Conservation (phyloP, 2,113 vertebrate genomes). For the Callochromis pleurospilus region DNA sequence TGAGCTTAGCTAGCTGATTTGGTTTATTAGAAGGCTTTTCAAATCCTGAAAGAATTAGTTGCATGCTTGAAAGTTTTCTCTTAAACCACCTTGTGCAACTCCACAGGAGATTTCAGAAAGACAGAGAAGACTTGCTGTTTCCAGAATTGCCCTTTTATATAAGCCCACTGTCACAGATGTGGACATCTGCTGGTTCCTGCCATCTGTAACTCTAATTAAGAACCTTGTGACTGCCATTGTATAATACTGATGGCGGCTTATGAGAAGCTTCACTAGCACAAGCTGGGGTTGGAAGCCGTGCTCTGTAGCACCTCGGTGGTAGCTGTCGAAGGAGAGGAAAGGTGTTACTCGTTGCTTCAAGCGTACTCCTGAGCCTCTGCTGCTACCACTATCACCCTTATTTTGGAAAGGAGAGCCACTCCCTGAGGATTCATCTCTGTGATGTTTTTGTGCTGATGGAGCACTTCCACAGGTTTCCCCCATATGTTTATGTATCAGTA, state of each 20-base stretch:
- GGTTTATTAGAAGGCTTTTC: background rate
- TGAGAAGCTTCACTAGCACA: background rate
- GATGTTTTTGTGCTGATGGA: slow-evolving; percentile 35
- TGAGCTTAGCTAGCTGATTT: background rate
- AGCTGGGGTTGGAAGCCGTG: background rate
- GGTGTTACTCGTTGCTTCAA: slow-evolving; percentile 24
- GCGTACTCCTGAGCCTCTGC: background rate
- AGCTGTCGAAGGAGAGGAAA: slow-evolving; percentile 11
- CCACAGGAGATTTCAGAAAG: background rate
- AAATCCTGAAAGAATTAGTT: background rate
- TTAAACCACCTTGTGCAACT: background rate
- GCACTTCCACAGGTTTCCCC: slow-evolving; percentile 11
- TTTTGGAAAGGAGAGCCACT: slow-evolving; percentile 33
- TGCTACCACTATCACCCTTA: slow-evolving; percentile 21
- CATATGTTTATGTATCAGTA: background rate
- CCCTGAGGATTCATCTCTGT: slow-evolving; percentile 1
- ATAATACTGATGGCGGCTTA: background rate
- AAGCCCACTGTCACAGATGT: background rate
- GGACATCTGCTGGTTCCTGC: background rate
- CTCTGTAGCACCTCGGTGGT: background rate
- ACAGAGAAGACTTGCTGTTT: background rate
- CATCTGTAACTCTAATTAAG: slow-evolving; percentile 15
- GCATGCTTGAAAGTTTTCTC: background rate
- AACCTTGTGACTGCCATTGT: background rate
- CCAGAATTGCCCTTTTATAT: background rate